phyloP scores from a whole-genome alignment of 2,797 vertebrate genomes.

The Mustela erminea region DNA sequence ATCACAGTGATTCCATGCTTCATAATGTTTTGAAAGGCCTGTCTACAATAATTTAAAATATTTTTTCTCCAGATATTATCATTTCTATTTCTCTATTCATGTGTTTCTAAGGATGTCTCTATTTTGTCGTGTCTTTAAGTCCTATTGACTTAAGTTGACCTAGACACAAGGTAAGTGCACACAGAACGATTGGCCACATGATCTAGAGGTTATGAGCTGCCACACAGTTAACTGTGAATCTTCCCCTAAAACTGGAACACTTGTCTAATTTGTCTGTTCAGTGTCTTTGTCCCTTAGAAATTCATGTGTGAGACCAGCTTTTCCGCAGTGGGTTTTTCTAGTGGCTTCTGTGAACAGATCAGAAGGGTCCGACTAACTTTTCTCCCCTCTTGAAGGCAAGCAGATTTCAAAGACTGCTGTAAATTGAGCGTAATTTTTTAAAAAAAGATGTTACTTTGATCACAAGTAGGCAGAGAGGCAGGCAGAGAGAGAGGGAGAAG shows the following conservation, averaged over 20 bases:
- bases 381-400: slow-evolving; percentile 13
- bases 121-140: not conserved
- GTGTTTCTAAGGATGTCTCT: not conserved
- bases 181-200: accelerated
- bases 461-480: not conserved
- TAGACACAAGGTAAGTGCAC: not conserved
- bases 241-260: not conserved
- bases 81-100: not conserved
- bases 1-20: not conserved
- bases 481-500: no score
- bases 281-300: not conserved
- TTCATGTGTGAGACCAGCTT: not conserved
- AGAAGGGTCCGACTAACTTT: not conserved
- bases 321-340: not conserved
- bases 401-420: slow-evolving; percentile 49
- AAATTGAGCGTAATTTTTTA: not conserved
- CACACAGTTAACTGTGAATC: not conserved
- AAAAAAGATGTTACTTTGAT: no score
- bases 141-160: not conserved
- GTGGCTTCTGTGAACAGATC: not conserved
- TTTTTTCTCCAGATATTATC: not conserved
- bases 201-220: not conserved
- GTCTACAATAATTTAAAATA: not conserved
- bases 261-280: not conserved
- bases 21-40: not conserved